Base-by-base conservation (phyloP, 2,797 vertebrate genomes). In the Poecilia picta region DNA sequence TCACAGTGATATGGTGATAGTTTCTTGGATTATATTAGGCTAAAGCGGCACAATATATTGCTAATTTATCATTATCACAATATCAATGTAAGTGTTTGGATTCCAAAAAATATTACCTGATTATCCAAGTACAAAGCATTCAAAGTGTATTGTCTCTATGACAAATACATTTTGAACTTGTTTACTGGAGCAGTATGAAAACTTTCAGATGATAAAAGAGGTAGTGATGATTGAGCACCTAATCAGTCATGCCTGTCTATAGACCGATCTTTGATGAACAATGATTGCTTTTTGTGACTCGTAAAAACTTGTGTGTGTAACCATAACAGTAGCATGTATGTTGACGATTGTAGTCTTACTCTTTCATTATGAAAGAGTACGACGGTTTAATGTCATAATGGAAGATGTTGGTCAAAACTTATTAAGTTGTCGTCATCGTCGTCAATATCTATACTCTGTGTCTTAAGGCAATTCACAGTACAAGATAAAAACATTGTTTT, bases 171-270 rank as follows among this genome's bases (percentile, higher is more conserved):
- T 8, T 64, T 16, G 59, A 64, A 36, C 31, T 64, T 7, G 28
- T 62, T 62, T 36, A 33, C 12, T 57, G 4, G 55, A n/a, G 11
- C 55, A 12, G 28, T 2, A 7, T 62, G 57, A 62, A 31, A 62
- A 31, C 57, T 16, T 62, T 62, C 15, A 8, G n/a, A 59, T 6
- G 1, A 31, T 1, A 59, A 13, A 13, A n/a, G n/a, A 25, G 46
- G 47, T 18, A 16, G 47, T 20, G 47, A 49, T 49, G 16, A 71
- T 47, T 79, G 73, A 1, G 43, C 80, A 72, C 66, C 31, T 68
- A 23, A 45, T 59, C 74, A 72, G 36, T 49, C 31, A 31, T 72
- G 45, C 83, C 72, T 80, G 83, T 76, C 66, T 76, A 25, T 33
- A 39, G 43, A 45, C 68, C 11, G 18, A 80, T 41, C 28, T 25